Percentiles rank a stretch among this genome's conserved stretches.
Evolutionary conservation across 92 coral and sea anemone species (phyloP).

Genomic region (Bergia sp.): DNA sequence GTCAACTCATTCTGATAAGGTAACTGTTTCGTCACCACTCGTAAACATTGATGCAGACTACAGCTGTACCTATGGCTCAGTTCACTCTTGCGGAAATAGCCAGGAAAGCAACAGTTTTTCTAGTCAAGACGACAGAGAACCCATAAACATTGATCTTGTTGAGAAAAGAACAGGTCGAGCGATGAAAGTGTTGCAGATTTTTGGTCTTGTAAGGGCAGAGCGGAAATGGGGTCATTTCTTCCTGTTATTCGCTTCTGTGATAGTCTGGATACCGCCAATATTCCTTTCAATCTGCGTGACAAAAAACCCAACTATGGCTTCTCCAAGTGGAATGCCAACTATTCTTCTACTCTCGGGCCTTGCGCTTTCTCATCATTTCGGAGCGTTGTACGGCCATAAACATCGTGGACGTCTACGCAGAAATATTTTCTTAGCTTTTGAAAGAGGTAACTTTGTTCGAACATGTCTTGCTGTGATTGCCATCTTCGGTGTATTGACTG

Average conservation of each 20-base stretch:
- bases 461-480: constrained; percentile 24
- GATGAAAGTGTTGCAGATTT: background rate
- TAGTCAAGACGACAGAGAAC: background rate
- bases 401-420: constrained; percentile 28
- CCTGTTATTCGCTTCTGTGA: background rate
- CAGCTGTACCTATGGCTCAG: background rate
- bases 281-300: constrained; percentile 44
- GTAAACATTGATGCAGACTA: too few species aligned
- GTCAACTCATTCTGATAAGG: too few species aligned
- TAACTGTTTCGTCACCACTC: too few species aligned
- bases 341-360: constrained; percentile 52
- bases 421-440: constrained; percentile 43
- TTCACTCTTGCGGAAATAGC: background rate
- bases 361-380: constrained; percentile 53
- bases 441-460: constrained; percentile 44
- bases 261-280: constrained; percentile 33
- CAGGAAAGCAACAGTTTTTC: background rate
- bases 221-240: background rate
- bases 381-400: constrained; percentile 47
- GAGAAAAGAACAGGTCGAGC: constrained; percentile 6
- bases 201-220: background rate
- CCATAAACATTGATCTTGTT: background rate
- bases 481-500: constrained; percentile 29
- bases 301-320: constrained; percentile 51
- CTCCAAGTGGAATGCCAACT: constrained; percentile 58